A percentile compares a stretch with the other conserved stretches of the same genome.
phyloP scores from a whole-genome alignment of 2,797 vertebrate species.

The Rhodeus uyekii region DNA sequence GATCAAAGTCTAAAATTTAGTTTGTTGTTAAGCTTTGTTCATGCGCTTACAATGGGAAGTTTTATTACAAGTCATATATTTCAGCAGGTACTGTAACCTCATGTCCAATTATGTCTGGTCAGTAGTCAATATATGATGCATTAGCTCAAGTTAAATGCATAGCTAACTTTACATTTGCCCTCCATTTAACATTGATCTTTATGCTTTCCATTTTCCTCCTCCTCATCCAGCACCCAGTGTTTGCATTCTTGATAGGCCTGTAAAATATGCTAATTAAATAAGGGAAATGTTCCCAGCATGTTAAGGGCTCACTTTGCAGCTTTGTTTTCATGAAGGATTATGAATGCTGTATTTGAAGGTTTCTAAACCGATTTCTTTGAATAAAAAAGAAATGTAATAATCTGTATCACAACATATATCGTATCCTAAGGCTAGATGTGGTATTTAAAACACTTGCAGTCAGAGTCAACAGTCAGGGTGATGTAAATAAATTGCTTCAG shows the following conservation, averaged over 20 bases:
- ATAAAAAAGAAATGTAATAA: conserved; percentile 34
- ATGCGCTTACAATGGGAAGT: not conserved
- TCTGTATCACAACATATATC: not conserved
- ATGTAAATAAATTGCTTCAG: conserved; percentile 28
- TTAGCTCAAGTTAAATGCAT: conserved; percentile 23
- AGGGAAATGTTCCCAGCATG: conserved; percentile 47
- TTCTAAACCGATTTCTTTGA: conserved; percentile 36
- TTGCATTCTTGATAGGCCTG: conserved; percentile 32
- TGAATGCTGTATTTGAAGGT: conserved; percentile 47
- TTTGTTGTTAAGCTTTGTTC: not conserved
- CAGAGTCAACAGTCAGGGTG: not conserved
- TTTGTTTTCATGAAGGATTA: conserved; percentile 50
- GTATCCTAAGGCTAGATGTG: not conserved
- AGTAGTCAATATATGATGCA: conserved; percentile 23
- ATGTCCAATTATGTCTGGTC: conserved; percentile 26
- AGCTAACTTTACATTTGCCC: conserved; percentile 33
- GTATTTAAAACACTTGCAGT: not conserved
- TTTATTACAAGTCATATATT: conserved; percentile 20
- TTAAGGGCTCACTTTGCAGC: conserved; percentile 45
- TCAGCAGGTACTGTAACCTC: conserved; percentile 8
- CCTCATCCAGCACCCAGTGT: conserved; percentile 26
- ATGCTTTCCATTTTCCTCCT: conserved; percentile 23
- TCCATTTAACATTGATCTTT: conserved; percentile 48
- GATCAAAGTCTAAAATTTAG: not conserved
- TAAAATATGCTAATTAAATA: conserved; percentile 55